Evolutionary conservation across 2,888 invertebrate species (phyloP).

Genomic region (Drosophila kuntzei): DNA sequence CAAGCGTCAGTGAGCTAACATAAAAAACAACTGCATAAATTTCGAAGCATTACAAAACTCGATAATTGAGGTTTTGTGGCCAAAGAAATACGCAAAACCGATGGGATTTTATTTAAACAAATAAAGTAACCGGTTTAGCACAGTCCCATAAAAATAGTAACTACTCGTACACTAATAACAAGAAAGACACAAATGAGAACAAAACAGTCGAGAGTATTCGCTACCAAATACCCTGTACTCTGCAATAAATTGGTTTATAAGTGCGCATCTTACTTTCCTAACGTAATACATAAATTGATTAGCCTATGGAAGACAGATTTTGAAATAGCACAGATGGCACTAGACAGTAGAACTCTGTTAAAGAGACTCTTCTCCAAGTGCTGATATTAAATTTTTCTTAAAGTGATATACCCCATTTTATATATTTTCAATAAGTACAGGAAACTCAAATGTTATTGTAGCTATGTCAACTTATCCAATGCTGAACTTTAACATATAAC

Average conservation of each 20-base stretch:
- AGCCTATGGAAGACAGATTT: neutral
- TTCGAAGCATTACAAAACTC: constrained; percentile 52
- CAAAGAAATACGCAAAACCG: constrained; percentile 33
- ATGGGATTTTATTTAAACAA: constrained; percentile 63
- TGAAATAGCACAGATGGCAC: too few species aligned
- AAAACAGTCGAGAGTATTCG: neutral
- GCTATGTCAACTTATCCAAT: constrained; percentile 47
- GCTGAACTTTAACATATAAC: constrained; percentile 74
- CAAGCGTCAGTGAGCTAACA: constrained; percentile 50
- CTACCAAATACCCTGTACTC: neutral
- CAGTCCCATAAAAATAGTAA: constrained; percentile 41
- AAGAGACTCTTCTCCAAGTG: neutral
- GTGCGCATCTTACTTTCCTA: neutral
- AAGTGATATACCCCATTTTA: neutral
- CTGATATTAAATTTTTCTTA: neutral
- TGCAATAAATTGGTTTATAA: neutral
- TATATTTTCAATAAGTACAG: neutral
- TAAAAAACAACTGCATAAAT: constrained; percentile 26
- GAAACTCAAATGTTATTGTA: constrained; percentile 19
- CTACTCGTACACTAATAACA: constrained; percentile 32
- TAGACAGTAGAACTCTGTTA: too few species aligned
- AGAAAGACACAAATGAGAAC: constrained; percentile 25
- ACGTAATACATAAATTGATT: neutral
- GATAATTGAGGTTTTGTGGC: constrained; percentile 46
- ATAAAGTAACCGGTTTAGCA: constrained; percentile 66